These are phyloP conservation scores for Cenopis cana DNA, from an alignment of 2,888 invertebrate species.

Conservation along the genomic window DNA sequence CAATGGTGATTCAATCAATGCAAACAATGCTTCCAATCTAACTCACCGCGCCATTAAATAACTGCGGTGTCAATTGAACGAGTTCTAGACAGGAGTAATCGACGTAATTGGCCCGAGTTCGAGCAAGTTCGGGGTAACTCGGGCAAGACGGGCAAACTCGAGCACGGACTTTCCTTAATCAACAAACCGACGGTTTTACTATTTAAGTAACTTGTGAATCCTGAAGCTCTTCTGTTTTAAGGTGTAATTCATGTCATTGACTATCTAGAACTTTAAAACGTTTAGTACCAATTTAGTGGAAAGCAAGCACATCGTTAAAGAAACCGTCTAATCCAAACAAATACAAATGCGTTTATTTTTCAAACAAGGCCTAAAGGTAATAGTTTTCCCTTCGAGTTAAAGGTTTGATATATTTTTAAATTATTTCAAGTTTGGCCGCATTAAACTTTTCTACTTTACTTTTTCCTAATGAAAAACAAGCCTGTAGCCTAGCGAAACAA, in stretches of 20 bases:
- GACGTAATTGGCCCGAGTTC: conserved; percentile 36
- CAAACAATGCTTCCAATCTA: not conserved
- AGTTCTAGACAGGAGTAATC: conserved; percentile 31
- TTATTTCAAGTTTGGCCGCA: too few species aligned
- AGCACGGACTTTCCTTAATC: conserved; percentile 17
- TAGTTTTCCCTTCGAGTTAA: too few species aligned
- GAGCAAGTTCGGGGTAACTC: conserved; percentile 5
- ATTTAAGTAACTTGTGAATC: not conserved
- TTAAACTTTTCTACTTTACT: too few species aligned
- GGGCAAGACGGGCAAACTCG: not conserved
- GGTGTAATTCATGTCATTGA: not conserved
- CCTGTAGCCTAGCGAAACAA: too few species aligned
- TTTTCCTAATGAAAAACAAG: too few species aligned
- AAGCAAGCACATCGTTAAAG: too few species aligned
- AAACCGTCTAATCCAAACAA: too few species aligned
- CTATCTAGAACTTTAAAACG: not conserved
- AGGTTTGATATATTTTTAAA: too few species aligned
- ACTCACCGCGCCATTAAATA: conserved; percentile 20
- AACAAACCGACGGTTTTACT: conserved; percentile 27
- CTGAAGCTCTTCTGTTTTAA: not conserved
- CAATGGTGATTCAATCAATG: not conserved
- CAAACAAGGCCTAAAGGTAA: too few species aligned
- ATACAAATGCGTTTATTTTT: too few species aligned
- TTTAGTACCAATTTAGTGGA: too few species aligned
- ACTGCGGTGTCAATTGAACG: conserved; percentile 18